phyloP scores from a whole-genome alignment of 2,113 vertebrate genomes.

The Ramphastos sulfuratus region DNA sequence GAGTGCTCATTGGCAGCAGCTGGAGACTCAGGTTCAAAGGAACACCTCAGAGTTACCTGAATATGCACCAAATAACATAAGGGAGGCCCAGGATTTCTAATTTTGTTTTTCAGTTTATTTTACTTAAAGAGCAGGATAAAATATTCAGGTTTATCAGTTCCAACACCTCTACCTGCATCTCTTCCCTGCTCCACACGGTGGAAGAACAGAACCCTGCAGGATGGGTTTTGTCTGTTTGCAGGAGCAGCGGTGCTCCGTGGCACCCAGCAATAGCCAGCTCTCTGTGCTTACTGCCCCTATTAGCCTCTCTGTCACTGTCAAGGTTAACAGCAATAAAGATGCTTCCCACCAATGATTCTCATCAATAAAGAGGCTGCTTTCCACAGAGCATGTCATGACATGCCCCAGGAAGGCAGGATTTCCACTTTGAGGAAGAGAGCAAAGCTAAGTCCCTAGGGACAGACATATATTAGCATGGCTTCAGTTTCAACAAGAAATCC shows the following conservation, averaged over 20 bases:
- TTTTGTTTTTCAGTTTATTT: not conserved
- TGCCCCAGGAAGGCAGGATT: not conserved
- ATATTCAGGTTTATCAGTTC: not conserved
- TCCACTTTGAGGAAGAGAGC: conserved; percentile 1
- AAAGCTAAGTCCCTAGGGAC: not conserved
- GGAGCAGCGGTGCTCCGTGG: not conserved
- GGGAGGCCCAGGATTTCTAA: not conserved
- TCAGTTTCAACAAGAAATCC: not conserved
- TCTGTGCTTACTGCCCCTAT: not conserved
- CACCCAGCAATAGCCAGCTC: not conserved
- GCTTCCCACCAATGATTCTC: not conserved
- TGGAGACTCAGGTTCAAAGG: not conserved
- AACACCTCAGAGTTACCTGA: not conserved
- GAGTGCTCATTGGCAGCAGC: not conserved
- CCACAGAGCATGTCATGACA: not conserved
- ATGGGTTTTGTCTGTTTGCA: not conserved
- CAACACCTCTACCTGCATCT: not conserved
- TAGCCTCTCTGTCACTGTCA: not conserved
- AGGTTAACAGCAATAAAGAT: not conserved
- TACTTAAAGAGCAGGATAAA: not conserved
- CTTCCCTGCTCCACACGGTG: not conserved
- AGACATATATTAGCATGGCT: not conserved
- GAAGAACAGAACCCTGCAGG: not conserved
- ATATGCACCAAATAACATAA: not conserved
- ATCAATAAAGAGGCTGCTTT: not conserved